Conservation (phyloP, 1,140 invertebrate species). For the Ooceraea biroi region DNA sequence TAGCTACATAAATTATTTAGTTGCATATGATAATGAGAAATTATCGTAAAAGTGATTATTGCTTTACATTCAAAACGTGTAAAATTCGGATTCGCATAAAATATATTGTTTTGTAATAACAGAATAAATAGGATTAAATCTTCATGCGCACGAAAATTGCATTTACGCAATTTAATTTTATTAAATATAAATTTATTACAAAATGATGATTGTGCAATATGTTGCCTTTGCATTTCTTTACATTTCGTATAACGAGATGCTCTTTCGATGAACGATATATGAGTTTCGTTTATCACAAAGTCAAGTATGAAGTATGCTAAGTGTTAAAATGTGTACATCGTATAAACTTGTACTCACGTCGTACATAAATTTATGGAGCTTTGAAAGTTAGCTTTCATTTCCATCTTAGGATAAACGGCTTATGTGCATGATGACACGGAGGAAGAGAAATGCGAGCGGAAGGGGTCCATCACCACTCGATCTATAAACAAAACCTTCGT, state of each 20-base stretch:
- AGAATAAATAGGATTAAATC: background rate
- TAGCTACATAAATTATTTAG: background rate
- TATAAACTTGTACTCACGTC: background rate
- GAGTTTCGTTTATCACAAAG: background rate
- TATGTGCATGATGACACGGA: constrained; percentile 13
- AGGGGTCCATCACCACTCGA: constrained; percentile 9
- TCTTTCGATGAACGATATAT: background rate
- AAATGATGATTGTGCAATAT: background rate
- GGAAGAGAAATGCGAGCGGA: constrained; percentile 40
- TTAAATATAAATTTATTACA: background rate
- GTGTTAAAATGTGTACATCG: background rate
- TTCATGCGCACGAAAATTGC: background rate
- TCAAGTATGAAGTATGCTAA: background rate
- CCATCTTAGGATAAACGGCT: constrained; percentile 11
- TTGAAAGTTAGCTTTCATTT: constrained; percentile 16
- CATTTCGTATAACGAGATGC: background rate
- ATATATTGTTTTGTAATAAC: constrained; percentile 2
- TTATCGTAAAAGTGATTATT: too few species aligned
- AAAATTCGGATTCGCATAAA: background rate
- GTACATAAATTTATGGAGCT: constrained; percentile 10
- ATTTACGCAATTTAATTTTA: constrained; percentile 15
- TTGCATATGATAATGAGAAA: background rate
- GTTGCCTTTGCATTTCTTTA: background rate
- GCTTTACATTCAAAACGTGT: too few species aligned
- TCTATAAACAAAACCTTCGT: constrained; percentile 49